A percentile compares a stretch with the other conserved stretches of the same genome.
Evolutionary conservation across 2,113 vertebrate genomes (phyloP).

Genomic region (Romanogobio albipinnatus): DNA sequence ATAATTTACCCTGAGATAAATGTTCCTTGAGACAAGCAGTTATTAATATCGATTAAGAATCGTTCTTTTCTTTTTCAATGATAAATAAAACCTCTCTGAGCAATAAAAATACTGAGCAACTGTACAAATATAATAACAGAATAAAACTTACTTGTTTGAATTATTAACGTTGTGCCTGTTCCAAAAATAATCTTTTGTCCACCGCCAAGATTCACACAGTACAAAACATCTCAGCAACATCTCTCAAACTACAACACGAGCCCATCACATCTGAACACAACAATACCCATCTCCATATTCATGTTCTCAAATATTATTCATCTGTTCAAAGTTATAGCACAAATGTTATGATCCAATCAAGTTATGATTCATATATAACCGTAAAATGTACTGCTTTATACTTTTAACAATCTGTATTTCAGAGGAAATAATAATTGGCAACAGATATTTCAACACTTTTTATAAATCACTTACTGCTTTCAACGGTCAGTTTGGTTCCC

Average conservation of each 20-base stretch:
- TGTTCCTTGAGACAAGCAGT: not conserved
- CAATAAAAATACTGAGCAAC: not conserved
- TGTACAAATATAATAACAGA: not conserved
- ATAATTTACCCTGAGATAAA: not conserved
- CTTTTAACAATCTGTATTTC: not conserved
- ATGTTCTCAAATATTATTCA: not conserved
- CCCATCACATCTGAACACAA: not conserved
- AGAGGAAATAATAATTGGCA: not conserved
- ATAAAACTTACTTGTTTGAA: constrained; percentile 44
- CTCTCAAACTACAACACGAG: not conserved
- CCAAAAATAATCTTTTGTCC: constrained; percentile 38
- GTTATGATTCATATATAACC: not conserved
- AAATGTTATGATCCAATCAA: not conserved
- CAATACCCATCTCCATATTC: not conserved
- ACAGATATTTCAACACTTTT: not conserved
- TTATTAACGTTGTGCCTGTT: constrained; percentile 28
- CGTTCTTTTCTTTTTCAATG: not conserved
- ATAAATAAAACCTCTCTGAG: not conserved
- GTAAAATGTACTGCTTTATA: not conserved
- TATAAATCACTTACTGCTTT: constrained; percentile 53
- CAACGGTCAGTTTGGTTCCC: constrained; percentile 48
- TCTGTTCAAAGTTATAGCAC: not conserved
- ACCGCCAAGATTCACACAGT: constrained; percentile 43
- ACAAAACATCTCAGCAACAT: constrained; percentile 25
- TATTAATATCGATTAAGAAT: not conserved